A percentile compares a stretch with the other conserved stretches of the same genome.
These are phyloP conservation scores for Dilophus febrilis DNA, from an alignment of 2,888 invertebrate genomes.

Conservation along the genomic window DNA sequence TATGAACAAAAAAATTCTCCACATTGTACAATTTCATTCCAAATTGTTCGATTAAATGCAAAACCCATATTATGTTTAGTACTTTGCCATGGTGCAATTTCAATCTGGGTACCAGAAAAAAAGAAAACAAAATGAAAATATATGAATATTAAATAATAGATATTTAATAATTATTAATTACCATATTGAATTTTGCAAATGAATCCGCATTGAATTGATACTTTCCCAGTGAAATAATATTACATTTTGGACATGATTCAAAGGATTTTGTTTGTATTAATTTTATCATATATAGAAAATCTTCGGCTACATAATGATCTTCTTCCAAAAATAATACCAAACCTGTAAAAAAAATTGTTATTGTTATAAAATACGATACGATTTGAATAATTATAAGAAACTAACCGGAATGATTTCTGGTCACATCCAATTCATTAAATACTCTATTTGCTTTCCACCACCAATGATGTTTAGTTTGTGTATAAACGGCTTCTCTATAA, in stretches of 20 bases:
- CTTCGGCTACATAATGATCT: conserved; percentile 94
- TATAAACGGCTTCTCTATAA: conserved; percentile 90
- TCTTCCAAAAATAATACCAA: conserved; percentile 89
- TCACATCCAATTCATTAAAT: conserved; percentile 77
- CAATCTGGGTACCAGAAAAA: conserved; percentile 39
- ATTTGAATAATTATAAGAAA: background rate
- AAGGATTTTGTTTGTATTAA: conserved; percentile 61
- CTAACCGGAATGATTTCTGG: conserved; percentile 58
- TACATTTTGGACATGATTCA: conserved; percentile 73
- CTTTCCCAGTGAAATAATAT: conserved; percentile 83
- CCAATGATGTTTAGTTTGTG: conserved; percentile 99
- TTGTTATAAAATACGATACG: background rate
- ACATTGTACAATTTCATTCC: conserved; percentile 67
- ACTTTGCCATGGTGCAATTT: conserved; percentile 86
- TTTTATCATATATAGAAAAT: conserved; percentile 74
- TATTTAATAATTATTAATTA: conserved; percentile 13
- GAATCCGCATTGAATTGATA: conserved; percentile 76
- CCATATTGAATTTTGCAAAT: conserved; percentile 48
- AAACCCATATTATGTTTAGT: conserved; percentile 99
- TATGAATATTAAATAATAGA: background rate
- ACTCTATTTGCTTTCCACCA: conserved; percentile 98
- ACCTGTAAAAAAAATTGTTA: conserved; percentile 31
- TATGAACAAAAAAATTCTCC: conserved; percentile 81
- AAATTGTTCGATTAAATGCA: conserved; percentile 78
- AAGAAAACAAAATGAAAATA: background rate